Conservation (phyloP, 2,888 invertebrate genomes). For the Coenonympha glycerion region DNA sequence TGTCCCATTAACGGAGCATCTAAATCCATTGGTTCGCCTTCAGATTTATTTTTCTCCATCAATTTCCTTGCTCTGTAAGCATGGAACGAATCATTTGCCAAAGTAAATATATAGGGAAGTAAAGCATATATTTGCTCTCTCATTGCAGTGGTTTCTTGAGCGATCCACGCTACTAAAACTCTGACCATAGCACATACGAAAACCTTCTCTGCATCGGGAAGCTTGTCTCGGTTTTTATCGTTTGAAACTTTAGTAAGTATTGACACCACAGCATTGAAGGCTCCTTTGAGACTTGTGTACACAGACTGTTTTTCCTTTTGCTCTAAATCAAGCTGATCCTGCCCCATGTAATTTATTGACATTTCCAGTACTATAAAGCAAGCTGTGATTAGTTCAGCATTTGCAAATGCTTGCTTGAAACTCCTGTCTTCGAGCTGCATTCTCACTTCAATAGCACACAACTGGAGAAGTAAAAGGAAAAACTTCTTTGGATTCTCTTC, state of each 20-base stretch:
- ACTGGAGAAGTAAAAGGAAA: slow-evolving; percentile 86
- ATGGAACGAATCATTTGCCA: slow-evolving; percentile 89
- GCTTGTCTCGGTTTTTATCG: slow-evolving; percentile 82
- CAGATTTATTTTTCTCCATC: slow-evolving; percentile 80
- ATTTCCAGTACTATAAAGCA: slow-evolving; percentile 89
- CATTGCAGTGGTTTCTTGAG: slow-evolving; percentile 93
- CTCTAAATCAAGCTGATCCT: slow-evolving; percentile 88
- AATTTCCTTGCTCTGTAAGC: slow-evolving; percentile 80
- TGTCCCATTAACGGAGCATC: slow-evolving; percentile 70
- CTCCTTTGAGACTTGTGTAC: slow-evolving; percentile 91
- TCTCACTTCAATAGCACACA: slow-evolving; percentile 93
- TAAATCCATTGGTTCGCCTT: slow-evolving; percentile 70
- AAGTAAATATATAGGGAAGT: slow-evolving; percentile 85
- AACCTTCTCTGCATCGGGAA: slow-evolving; percentile 81
- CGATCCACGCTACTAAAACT: slow-evolving; percentile 91
- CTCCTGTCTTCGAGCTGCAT: slow-evolving; percentile 94
- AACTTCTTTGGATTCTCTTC: slow-evolving; percentile 88
- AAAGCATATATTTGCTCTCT: slow-evolving; percentile 87
- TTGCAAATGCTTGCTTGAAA: slow-evolving; percentile 84
- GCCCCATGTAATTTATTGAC: slow-evolving; percentile 85
- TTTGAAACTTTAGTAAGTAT: slow-evolving; percentile 83
- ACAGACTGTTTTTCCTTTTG: slow-evolving; percentile 93
- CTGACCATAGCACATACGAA: slow-evolving; percentile 90
- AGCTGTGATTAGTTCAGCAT: slow-evolving; percentile 85
- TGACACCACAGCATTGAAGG: slow-evolving; percentile 87